Conservation (phyloP, 2,113 vertebrate genomes). For the Speoplatyrhinus poulsoni region DNA sequence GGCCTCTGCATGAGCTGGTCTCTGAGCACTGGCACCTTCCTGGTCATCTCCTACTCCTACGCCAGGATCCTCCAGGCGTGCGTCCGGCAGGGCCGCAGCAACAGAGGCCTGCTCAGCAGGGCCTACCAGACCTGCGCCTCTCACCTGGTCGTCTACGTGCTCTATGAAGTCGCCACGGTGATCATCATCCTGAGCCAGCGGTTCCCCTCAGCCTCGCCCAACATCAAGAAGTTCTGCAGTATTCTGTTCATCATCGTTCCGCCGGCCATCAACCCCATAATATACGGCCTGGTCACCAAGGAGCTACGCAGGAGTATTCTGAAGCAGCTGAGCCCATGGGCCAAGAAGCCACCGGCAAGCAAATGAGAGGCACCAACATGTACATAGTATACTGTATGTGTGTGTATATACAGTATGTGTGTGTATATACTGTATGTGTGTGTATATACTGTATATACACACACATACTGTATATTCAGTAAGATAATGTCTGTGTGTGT, state of each 20-base stretch:
- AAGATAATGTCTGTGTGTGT: too few relatives aligned
- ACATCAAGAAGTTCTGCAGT: slow-evolving; percentile 58
- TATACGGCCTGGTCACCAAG: slow-evolving; percentile 61
- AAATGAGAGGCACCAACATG: neutral
- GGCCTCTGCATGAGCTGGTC: slow-evolving; percentile 50
- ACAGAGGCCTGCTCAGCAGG: slow-evolving; percentile 31
- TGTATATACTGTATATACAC: too few relatives aligned
- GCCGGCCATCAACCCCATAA: slow-evolving; percentile 51
- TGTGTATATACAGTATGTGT: neutral
- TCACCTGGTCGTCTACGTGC: slow-evolving; percentile 50
- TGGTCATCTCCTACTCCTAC: slow-evolving; percentile 62
- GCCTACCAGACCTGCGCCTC: slow-evolving; percentile 57
- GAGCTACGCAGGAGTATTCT: slow-evolving; percentile 52
- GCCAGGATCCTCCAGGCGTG: slow-evolving; percentile 46
- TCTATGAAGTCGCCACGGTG: slow-evolving; percentile 12
- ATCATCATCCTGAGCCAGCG: slow-evolving; percentile 39
- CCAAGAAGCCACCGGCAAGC: neutral
- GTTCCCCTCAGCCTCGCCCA: slow-evolving; percentile 27
- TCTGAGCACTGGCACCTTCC: slow-evolving; percentile 41
- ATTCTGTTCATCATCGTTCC: slow-evolving; percentile 52
- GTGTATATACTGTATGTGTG: neutral
- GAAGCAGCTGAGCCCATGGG: slow-evolving; percentile 6
- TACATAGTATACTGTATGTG: neutral
- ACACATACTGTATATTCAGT: too few relatives aligned
- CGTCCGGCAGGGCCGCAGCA: slow-evolving; percentile 5